These are phyloP conservation scores for Mycalesis mineus DNA, from an alignment of 2,888 invertebrate species.

Conservation along the genomic window DNA sequence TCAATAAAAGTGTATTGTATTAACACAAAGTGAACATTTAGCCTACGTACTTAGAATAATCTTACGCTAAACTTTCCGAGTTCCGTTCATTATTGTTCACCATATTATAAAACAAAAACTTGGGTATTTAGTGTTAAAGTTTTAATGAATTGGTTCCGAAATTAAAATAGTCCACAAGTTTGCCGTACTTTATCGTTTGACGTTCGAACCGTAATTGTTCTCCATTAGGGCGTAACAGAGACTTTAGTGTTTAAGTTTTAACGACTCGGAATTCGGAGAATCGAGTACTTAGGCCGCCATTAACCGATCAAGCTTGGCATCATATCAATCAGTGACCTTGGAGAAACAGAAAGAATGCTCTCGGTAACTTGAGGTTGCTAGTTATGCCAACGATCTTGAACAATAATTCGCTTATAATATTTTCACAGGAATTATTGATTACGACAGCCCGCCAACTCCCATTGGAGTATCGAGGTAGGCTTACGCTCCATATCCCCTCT, in stretches of 20 bases:
- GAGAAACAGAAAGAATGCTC: too few species aligned
- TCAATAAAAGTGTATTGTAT: too few species aligned
- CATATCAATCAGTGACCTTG: not conserved
- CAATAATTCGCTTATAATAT: too few species aligned
- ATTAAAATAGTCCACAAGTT: constrained; percentile 5
- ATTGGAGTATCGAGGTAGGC: too few species aligned
- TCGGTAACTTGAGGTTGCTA: too few species aligned
- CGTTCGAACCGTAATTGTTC: constrained; percentile 5
- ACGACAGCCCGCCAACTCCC: too few species aligned
- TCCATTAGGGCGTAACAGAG: not conserved
- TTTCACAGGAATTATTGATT: too few species aligned
- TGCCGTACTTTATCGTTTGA: not conserved
- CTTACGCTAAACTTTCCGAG: not conserved
- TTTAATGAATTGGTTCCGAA: constrained; percentile 1
- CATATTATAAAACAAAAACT: not conserved
- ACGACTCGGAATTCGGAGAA: not conserved
- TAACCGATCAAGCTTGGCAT: not conserved
- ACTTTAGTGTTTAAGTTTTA: constrained; percentile 2
- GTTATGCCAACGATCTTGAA: too few species aligned
- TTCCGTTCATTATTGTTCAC: not conserved
- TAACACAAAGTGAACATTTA: too few species aligned
- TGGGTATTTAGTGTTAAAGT: constrained; percentile 6
- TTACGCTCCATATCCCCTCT: too few species aligned
- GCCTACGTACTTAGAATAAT: not conserved
- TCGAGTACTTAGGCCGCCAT: not conserved